These are phyloP conservation scores for Calidris pugnax DNA, from an alignment of 2,113 vertebrate species.

Conservation along the genomic window DNA sequence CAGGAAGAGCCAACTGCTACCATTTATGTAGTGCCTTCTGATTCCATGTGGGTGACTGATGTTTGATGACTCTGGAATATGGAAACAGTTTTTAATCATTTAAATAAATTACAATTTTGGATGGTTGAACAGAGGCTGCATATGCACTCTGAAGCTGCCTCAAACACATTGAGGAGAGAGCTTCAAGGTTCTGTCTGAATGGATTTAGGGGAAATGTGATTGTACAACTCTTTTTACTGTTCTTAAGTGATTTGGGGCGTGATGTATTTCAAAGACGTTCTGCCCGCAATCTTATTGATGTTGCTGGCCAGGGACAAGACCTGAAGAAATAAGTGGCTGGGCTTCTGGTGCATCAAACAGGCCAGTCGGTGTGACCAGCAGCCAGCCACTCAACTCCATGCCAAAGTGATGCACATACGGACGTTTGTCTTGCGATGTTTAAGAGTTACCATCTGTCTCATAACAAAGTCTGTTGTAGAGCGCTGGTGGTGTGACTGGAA, in stretches of 20 bases:
- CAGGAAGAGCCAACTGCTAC: neutral
- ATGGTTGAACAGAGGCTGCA: neutral
- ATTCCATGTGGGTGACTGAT: neutral
- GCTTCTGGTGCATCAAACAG: neutral
- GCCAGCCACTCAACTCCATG: neutral
- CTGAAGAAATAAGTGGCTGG: neutral
- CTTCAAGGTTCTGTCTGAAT: neutral
- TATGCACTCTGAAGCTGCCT: neutral
- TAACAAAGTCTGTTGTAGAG: neutral
- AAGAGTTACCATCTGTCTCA: constrained; percentile 5
- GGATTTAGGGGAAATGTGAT: neutral
- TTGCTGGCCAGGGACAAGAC: neutral
- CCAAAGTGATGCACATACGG: neutral
- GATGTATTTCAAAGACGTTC: neutral
- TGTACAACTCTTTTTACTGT: neutral
- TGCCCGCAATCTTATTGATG: neutral
- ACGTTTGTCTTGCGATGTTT: neutral
- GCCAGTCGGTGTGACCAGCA: neutral
- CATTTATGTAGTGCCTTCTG: neutral
- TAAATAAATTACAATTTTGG: constrained; percentile 26
- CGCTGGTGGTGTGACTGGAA: neutral
- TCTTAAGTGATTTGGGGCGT: neutral
- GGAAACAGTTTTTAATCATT: constrained; percentile 27
- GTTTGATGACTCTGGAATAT: constrained; percentile 27
- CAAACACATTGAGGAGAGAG: neutral